Evolutionary conservation across 35 echinoderm and acorn worm species (phyloP), one percentile per base, ranked within the genome.

Genomic region (Diadema setosum): DNA sequence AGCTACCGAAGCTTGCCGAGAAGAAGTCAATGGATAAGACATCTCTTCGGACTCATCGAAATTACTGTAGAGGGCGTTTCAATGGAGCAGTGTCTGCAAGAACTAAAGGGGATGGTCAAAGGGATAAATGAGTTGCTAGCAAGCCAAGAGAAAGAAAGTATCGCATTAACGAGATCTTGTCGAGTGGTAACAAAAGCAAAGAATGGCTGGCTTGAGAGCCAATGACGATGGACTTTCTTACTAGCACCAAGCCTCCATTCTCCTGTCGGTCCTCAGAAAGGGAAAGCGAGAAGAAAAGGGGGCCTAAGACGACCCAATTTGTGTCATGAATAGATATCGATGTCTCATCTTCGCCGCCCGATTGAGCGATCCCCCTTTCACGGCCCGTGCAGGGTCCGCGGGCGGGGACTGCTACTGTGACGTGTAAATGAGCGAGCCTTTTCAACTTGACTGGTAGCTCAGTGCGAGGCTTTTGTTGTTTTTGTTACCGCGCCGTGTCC

Each of bases 261-360:
- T 78, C 73, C 30, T 32, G 73, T 6, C 73, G 73, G 73, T 36
- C 21, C 39, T 78, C 73, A 78, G 73, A 78, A 78, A 78, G 73
- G n/a, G 73, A 78, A 78, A 78, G 73, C 40, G 39, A 41, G 24
- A 78, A 78, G 73, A 78, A 78, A 78, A n/a, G 39, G 37, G 3
- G n/a, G n/a, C n/a, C n/a, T 42, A 78, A 78, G 73, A 78, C 73
- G 73, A 78, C 15, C 73, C 73, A 78, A 78, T 78, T 78, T 78
- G 73, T 44, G 73, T 42, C 40, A 16, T 78, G 35, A 78, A 78
- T 78, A 78, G 73, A 78, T 78, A 78, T 78, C 73, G 37, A 41
- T 78, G 33, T 78, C 73, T 78, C 73, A 78, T 78, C 73, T 41
- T 36, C 20, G 24, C 12, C 73, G 37, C 37, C 73, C 30, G 44